phyloP scores from a whole-genome alignment of 2,797 vertebrate species.

The Eospalax fontanierii region DNA sequence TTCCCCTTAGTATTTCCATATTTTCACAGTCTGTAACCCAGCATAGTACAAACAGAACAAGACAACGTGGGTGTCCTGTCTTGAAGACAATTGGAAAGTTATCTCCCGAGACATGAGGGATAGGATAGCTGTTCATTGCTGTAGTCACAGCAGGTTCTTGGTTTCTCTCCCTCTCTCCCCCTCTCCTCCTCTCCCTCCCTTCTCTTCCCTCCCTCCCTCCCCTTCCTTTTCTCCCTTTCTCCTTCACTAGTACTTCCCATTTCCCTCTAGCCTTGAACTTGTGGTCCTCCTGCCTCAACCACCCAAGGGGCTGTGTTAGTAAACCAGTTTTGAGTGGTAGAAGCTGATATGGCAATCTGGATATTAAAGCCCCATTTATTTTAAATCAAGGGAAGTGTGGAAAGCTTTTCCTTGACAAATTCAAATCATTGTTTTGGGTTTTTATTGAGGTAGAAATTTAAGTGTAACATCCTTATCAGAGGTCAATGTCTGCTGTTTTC shows the following conservation, averaged over 20 bases:
- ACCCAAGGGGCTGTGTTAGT: neutral
- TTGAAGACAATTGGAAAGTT: conserved; percentile 35
- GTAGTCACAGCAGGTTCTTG: neutral
- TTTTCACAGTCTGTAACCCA: conserved; percentile 23
- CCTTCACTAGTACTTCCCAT: neutral
- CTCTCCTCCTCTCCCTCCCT: neutral
- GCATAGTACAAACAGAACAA: neutral
- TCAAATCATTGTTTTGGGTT: conserved; percentile 53
- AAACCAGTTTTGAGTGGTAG: neutral
- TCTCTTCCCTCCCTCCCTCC: neutral
- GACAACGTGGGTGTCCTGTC: neutral
- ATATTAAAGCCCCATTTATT: conserved; percentile 23
- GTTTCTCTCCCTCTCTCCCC: neutral
- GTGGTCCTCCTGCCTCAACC: neutral
- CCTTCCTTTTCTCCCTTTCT: neutral
- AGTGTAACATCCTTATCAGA: conserved; percentile 15
- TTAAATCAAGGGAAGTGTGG: conserved; percentile 25
- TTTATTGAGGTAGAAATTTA: neutral
- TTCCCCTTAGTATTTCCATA: neutral
- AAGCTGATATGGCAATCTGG: neutral
- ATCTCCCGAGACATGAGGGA: neutral
- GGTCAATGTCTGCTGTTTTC: neutral
- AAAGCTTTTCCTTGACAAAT: conserved; percentile 51
- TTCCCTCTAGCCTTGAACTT: neutral
- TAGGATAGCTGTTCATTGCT: too few relatives aligned